Percentiles rank a stretch among this genome's conserved stretches.
Evolutionary conservation across 2,113 vertebrate genomes (phyloP).

Genomic region (Meles meles): DNA sequence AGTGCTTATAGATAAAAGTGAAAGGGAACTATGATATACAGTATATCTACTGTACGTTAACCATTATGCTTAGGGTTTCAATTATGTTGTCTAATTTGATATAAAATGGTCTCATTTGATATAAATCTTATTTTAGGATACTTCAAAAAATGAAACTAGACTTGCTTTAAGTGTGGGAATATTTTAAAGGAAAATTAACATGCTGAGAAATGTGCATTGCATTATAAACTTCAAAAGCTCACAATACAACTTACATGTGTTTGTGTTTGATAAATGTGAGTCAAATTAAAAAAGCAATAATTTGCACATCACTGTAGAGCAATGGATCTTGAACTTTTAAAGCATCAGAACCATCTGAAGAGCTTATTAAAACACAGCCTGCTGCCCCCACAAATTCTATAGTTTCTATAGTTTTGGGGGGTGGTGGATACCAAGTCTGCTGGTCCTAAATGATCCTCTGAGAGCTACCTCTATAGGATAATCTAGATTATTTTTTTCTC

Average conservation of each 20-base stretch:
- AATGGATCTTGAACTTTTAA: not conserved
- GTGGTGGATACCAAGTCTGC: not conserved
- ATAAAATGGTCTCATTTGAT: conserved; percentile 2
- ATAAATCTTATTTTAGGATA: conserved; percentile 1
- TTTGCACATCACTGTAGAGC: not conserved
- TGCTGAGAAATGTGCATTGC: not conserved
- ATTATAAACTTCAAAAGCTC: not conserved
- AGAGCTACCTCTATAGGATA: not conserved
- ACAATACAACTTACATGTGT: not conserved
- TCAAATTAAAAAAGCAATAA: not conserved
- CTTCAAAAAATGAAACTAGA: not conserved
- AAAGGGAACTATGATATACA: not conserved
- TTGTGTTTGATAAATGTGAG: not conserved
- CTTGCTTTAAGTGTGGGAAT: not conserved
- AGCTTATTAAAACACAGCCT: not conserved
- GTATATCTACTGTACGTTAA: not conserved
- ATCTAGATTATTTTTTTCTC: not conserved
- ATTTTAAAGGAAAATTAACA: not conserved
- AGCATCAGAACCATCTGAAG: not conserved
- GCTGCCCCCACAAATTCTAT: not conserved
- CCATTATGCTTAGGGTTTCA: not conserved
- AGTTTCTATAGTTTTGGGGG: not conserved
- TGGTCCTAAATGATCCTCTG: not conserved
- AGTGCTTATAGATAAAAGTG: not conserved
- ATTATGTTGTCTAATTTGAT: not conserved